Percentiles rank a stretch among this genome's conserved stretches.
Conservation (phyloP, 2,113 vertebrate species). For the Podiceps cristatus region DNA sequence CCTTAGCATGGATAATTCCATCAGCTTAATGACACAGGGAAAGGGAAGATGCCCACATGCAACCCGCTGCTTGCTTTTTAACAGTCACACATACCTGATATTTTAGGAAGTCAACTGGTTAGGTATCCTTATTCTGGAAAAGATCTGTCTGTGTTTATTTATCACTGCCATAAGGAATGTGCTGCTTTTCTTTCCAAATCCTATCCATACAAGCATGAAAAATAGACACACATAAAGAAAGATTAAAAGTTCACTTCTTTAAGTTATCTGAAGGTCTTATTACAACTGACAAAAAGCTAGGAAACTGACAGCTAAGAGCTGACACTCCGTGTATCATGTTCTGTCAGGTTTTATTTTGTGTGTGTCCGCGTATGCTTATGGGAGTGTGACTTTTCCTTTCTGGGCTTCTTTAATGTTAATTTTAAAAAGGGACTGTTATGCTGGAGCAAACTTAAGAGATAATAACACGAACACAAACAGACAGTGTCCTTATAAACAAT, state of each 20-base stretch:
- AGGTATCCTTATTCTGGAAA: background rate
- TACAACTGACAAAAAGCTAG: background rate
- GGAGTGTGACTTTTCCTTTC: background rate
- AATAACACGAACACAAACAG: constrained; percentile 14
- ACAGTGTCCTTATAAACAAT: constrained; percentile 16
- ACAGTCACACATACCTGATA: background rate
- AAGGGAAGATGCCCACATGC: background rate
- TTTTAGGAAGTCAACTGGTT: background rate
- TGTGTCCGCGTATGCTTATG: fast-evolving
- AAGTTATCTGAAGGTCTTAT: background rate
- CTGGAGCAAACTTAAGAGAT: background rate
- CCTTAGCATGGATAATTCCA: background rate
- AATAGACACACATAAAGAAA: background rate
- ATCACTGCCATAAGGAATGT: background rate
- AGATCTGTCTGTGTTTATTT: background rate
- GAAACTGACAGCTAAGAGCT: background rate
- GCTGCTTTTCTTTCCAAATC: background rate
- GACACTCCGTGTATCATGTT: background rate
- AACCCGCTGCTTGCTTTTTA: background rate
- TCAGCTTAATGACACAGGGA: background rate
- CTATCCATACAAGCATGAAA: background rate
- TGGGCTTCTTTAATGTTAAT: background rate
- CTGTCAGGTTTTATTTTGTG: background rate
- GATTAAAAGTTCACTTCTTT: background rate
- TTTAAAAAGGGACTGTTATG: background rate